A percentile compares a stretch with the other conserved stretches of the same genome.
Conservation (phyloP, 2,797 vertebrate species). For the Galagoides demidoff region DNA sequence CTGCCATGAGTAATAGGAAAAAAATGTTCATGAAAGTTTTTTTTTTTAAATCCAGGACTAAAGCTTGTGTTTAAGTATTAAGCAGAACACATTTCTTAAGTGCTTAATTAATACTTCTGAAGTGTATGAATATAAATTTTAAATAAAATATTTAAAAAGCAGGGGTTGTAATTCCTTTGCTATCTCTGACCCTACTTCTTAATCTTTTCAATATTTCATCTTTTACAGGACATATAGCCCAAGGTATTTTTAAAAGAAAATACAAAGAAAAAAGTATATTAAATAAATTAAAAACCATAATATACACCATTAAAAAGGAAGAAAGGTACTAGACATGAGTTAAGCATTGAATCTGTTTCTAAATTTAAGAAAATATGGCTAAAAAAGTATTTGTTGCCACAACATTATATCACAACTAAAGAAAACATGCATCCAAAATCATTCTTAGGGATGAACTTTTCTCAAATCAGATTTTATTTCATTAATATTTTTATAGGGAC, state of each 20-base stretch:
- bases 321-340: not conserved
- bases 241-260: slow-evolving; percentile 47
- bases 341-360: slow-evolving; percentile 28
- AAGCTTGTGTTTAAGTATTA: not conserved
- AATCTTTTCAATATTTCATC: slow-evolving; percentile 14
- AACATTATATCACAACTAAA: slow-evolving; percentile 41
- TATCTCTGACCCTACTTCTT: not conserved
- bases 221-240: not conserved
- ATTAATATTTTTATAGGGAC: not conserved
- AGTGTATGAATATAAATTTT: not conserved
- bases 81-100: slow-evolving; percentile 33
- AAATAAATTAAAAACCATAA: slow-evolving; percentile 24
- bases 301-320: slow-evolving; percentile 3
- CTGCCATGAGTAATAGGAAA: not conserved
- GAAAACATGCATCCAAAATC: not conserved
- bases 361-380: not conserved
- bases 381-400: not conserved
- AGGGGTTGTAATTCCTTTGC: not conserved
- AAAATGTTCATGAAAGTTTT: slow-evolving; percentile 34
- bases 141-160: slow-evolving; percentile 61
- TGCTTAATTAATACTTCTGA: slow-evolving; percentile 15
- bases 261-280: not conserved
- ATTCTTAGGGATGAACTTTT: slow-evolving; percentile 6
- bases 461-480: slow-evolving; percentile 22
- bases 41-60: not conserved